phyloP scores from a whole-genome alignment of 2,113 vertebrate species.

The Podarcis raffonei region DNA sequence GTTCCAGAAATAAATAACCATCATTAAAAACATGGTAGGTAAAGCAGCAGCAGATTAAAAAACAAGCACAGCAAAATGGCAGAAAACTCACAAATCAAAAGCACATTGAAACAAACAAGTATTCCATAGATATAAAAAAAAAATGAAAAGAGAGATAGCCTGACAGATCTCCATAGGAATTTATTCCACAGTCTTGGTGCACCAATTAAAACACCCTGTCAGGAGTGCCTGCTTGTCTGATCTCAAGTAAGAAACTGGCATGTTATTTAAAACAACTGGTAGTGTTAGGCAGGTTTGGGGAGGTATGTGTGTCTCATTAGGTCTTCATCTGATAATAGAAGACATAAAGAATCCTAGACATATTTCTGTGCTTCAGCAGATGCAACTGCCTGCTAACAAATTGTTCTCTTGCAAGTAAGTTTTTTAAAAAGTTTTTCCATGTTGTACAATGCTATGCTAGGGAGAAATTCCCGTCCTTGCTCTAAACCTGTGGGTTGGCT shows the following conservation, averaged over 20 bases:
- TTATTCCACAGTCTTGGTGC: neutral
- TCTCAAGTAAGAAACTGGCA: neutral
- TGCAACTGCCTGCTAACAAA: neutral
- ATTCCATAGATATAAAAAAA: neutral
- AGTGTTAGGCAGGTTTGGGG: neutral
- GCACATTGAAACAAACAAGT: neutral
- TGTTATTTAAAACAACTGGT: neutral
- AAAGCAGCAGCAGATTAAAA: neutral
- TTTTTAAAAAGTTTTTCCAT: neutral
- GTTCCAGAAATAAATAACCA: neutral
- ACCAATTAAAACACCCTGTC: neutral
- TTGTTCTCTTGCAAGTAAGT: neutral
- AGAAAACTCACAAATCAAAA: neutral
- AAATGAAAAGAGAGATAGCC: neutral
- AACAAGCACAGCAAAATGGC: neutral
- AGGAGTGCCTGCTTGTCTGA: neutral
- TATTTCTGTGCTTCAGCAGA: neutral
- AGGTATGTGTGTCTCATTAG: neutral
- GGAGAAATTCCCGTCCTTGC: neutral
- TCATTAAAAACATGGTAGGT: neutral
- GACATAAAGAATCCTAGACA: neutral
- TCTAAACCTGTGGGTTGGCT: neutral
- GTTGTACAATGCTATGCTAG: neutral
- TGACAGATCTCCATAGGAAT: neutral
- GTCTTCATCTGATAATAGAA: neutral